Conservation (phyloP, 2,797 vertebrate genomes). For the Neosilurus hyrtlii region DNA sequence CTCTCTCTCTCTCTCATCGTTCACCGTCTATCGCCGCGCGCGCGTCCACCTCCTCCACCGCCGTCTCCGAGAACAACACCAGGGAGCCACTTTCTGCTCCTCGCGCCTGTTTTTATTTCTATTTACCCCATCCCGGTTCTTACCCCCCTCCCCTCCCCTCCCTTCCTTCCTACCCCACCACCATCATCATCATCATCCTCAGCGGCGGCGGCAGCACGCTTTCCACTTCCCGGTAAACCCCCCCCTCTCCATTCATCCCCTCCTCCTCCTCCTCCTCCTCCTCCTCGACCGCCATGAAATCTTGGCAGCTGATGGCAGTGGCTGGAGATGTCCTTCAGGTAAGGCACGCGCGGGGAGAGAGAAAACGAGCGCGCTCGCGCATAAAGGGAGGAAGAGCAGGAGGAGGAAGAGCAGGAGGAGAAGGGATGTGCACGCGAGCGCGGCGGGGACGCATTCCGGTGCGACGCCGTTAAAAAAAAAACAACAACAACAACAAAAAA, state of each 20-base stretch:
- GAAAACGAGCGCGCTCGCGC: constrained; percentile 15
- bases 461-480: constrained; percentile 9
- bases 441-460: constrained; percentile 15
- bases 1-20: constrained; percentile 57
- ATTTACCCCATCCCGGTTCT: not conserved
- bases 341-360: constrained; percentile 58
- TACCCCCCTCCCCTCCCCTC: not conserved
- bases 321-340: constrained; percentile 83
- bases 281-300: constrained; percentile 75
- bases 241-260: not conserved
- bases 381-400: constrained; percentile 58
- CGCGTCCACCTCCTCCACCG: constrained; percentile 55
- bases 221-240: not conserved
- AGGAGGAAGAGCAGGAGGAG: constrained; percentile 28
- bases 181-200: not conserved
- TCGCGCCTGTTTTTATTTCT: not conserved
- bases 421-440: constrained; percentile 19
- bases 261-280: not conserved
- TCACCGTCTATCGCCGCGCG: constrained; percentile 29
- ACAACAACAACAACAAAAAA: not conserved
- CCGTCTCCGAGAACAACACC: constrained; percentile 35
- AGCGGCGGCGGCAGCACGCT: not conserved
- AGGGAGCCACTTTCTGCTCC: constrained; percentile 61
- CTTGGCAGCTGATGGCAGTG: constrained; percentile 77
- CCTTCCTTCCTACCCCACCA: not conserved